Evolutionary conservation across 2,888 invertebrate genomes (phyloP), one percentile per base, ranked within the genome.

Genomic region (Rhamnusium bicolor): DNA sequence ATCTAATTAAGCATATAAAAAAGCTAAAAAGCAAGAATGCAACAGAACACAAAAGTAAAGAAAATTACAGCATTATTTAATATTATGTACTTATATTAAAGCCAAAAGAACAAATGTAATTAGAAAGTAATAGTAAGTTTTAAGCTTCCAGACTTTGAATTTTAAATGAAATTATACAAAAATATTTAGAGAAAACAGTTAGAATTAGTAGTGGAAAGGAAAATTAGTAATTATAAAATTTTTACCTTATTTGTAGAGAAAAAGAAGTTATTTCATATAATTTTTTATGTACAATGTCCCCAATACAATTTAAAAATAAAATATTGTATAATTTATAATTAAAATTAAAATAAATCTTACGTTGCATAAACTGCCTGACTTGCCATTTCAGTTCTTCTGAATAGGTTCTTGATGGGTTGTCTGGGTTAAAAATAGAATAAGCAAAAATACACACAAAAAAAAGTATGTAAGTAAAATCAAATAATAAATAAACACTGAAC

Each of bases 321-420:
- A 72, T 19, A 70, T 12, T 65, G 73, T 27, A 14, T 27, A 40
- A 62, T 68, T 24, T 51, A 61, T 69, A 67, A 62, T 65, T 67
- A 65, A 77, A 76, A 75, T 53, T 69, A 77, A 70, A 80, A 73
- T 74, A 74, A 73, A 80, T 80, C 88, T 88, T 87, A 88, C 88
- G 83, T 84, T 84, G 80, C 86, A 86, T 86, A 65, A 88, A 86
- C 78, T 86, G 82, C 74, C 82, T 82, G 70, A 88, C 87, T 78
- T 87, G 87, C 67, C 85, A 83, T 73, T 80, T 83, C 78, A 88
- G 80, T 78, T 87, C 87, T 76, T 87, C 86, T 61, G 86, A 86
- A 79, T 87, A 87, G 65, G 88, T 87, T 75, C 84, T 84, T 68
- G 86, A 87, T 68, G 86, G 86, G 76, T 85, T 83, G 79, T 86